Evolutionary conservation across 1,140 invertebrate species (phyloP).

Genomic region (Telenomus remus): DNA sequence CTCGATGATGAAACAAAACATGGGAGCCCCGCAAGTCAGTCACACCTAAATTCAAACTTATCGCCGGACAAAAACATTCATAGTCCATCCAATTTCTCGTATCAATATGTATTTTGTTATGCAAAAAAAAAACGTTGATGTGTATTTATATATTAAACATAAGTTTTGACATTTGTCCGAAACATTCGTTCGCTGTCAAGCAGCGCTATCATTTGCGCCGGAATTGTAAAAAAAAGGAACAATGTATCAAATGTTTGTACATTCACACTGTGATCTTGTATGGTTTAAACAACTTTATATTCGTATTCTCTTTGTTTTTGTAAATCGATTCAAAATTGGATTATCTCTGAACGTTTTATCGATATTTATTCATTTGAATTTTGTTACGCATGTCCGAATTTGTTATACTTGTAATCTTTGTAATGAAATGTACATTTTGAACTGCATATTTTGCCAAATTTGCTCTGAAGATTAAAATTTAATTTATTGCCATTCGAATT

Average conservation of each 20-base stretch:
- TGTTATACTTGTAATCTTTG: no score
- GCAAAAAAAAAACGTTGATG: constrained; percentile 16
- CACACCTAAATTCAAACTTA: constrained; percentile 61
- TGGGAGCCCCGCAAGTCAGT: constrained; percentile 70
- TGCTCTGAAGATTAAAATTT: no score
- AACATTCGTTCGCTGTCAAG: constrained; percentile 18
- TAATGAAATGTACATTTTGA: no score
- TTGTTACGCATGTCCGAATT: background rate
- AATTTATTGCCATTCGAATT: no score
- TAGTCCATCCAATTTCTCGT: constrained; percentile 5
- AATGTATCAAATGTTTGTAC: constrained; percentile 36
- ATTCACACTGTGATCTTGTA: constrained; percentile 45
- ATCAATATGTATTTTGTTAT: constrained; percentile 37
- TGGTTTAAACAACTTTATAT: constrained; percentile 25
- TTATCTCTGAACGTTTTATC: constrained; percentile 11
- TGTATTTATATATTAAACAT: constrained; percentile 24
- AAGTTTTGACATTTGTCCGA: constrained; percentile 8
- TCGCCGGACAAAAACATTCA: background rate
- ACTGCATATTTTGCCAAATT: no score
- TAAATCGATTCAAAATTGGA: constrained; percentile 11
- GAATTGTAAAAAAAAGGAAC: constrained; percentile 32
- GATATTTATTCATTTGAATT: background rate
- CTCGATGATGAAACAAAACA: constrained; percentile 79
- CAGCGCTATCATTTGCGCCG: constrained; percentile 12
- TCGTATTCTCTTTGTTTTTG: constrained; percentile 13